Percentiles rank a stretch among this genome's conserved stretches.
Evolutionary conservation across 2,113 vertebrate species (phyloP).

Genomic region (Anoplopoma fimbria): DNA sequence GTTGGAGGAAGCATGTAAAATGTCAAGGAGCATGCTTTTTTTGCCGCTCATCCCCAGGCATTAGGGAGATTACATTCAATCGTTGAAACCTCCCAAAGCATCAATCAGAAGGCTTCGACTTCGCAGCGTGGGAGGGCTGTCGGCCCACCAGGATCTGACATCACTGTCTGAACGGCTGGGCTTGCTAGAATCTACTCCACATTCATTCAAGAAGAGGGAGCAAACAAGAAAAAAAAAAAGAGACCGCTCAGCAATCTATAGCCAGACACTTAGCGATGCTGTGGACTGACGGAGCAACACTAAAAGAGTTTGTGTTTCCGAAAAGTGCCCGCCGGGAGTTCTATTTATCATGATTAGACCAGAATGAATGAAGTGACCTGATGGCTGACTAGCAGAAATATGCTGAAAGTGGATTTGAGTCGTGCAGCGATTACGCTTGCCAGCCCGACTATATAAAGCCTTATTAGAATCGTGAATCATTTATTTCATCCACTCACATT

Average conservation of each 20-base stretch:
- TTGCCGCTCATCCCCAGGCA: constrained; percentile 49
- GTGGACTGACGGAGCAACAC: constrained; percentile 32
- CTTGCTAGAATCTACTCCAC: constrained; percentile 52
- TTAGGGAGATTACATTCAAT: constrained; percentile 69
- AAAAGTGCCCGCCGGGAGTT: constrained; percentile 55
- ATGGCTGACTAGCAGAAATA: constrained; percentile 35
- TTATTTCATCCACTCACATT: constrained; percentile 43
- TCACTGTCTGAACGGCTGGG: constrained; percentile 45
- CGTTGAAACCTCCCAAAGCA: constrained; percentile 47
- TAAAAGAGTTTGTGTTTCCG: constrained; percentile 48
- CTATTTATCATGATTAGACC: constrained; percentile 66
- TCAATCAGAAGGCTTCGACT: constrained; percentile 58
- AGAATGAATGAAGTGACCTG: constrained; percentile 58
- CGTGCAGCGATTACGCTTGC: constrained; percentile 16
- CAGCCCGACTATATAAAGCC: constrained; percentile 41
- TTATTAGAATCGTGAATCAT: constrained; percentile 17
- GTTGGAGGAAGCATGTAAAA: constrained; percentile 43
- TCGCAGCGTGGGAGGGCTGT: constrained; percentile 29
- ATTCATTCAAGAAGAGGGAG: constrained; percentile 64
- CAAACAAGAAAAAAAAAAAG: constrained; percentile 47
- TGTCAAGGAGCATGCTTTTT: constrained; percentile 52
- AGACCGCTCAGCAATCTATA: constrained; percentile 62
- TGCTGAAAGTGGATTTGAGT: constrained; percentile 38
- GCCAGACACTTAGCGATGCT: constrained; percentile 65
- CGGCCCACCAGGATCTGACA: constrained; percentile 39